Evolutionary conservation across 2,797 vertebrate species (phyloP).

Genomic region (Ctenopoma multispine): DNA sequence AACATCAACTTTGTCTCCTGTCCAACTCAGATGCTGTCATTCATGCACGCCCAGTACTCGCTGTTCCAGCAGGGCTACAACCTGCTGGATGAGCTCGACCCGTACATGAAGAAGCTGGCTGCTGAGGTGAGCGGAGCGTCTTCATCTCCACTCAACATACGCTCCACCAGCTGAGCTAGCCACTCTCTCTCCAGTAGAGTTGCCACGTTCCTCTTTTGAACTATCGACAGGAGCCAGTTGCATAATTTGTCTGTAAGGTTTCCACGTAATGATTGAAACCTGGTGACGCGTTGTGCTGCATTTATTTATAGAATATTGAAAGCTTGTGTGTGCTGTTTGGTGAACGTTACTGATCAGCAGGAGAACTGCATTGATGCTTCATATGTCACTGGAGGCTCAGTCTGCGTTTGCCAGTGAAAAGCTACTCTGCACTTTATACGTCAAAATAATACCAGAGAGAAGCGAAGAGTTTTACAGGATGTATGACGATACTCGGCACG

Average conservation of each 20-base stretch:
- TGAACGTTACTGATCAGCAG: constrained; percentile 13
- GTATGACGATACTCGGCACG: background rate
- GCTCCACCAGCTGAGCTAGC: background rate
- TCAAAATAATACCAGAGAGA: background rate
- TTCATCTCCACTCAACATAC: background rate
- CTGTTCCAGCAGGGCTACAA: constrained; percentile 97
- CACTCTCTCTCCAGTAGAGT: background rate
- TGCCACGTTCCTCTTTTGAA: constrained; percentile 8
- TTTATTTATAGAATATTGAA: background rate
- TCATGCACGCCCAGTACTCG: constrained; percentile 97
- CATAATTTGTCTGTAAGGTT: constrained; percentile 2
- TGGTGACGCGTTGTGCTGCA: background rate
- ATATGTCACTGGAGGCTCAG: constrained; percentile 8
- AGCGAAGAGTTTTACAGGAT: background rate
- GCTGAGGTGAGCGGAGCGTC: constrained; percentile 87
- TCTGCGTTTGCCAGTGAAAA: background rate
- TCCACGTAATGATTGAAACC: background rate
- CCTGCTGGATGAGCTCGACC: constrained; percentile 93
- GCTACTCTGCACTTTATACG: background rate
- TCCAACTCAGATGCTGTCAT: constrained; percentile 92
- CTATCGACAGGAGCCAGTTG: constrained; percentile 14
- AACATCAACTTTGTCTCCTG: background rate
- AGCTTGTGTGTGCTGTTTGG: background rate
- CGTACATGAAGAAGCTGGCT: constrained; percentile 97
- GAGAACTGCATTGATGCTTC: constrained; percentile 47